Conservation (phyloP, 2,113 vertebrate species). For the Marmota flaviventris region DNA sequence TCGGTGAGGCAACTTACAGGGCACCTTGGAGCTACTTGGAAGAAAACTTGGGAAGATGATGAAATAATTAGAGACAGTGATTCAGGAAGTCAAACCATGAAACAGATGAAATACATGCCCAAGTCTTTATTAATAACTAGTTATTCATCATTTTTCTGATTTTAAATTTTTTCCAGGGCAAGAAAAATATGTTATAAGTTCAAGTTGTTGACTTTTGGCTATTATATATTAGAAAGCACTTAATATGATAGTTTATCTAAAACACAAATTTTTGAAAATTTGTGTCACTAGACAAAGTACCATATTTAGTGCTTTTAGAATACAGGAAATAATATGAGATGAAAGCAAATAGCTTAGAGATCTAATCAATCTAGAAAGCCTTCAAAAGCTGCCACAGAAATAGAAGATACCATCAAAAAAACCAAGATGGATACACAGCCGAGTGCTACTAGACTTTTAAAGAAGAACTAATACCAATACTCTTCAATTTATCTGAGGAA, state of each 20-base stretch:
- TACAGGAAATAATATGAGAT: neutral
- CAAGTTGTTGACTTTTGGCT: neutral
- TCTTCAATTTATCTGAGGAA: too few relatives aligned
- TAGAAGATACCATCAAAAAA: too few relatives aligned
- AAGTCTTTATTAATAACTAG: neutral
- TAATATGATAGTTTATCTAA: neutral
- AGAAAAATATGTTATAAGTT: neutral
- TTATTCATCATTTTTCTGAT: neutral
- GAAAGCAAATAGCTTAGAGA: neutral
- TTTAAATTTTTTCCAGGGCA: neutral
- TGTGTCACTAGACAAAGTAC: neutral
- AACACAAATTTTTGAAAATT: neutral
- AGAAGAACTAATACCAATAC: too few relatives aligned
- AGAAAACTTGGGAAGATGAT: neutral
- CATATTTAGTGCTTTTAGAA: neutral
- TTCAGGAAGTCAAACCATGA: neutral
- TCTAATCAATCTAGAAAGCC: neutral
- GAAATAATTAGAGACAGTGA: too few relatives aligned
- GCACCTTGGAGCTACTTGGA: neutral
- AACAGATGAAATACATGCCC: neutral
- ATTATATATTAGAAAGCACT: neutral
- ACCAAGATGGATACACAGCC: too few relatives aligned
- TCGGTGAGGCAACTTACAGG: neutral
- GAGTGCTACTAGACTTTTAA: too few relatives aligned
- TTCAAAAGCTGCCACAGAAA: neutral